These are phyloP conservation scores for Chaunax sp. DNA, from an alignment of 2,797 vertebrate species.

Conservation along the genomic window DNA sequence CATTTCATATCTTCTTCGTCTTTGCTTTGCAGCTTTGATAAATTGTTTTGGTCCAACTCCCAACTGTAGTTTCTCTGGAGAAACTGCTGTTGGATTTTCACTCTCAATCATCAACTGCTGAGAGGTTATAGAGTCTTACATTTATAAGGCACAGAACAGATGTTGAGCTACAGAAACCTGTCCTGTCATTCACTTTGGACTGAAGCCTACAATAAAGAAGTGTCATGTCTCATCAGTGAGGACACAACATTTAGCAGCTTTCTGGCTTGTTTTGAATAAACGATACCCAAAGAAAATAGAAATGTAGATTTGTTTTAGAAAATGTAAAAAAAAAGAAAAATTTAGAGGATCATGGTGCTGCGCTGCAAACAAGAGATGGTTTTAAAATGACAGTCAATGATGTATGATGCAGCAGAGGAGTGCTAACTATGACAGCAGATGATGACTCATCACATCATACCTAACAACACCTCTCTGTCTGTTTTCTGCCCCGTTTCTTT, in stretches of 20 bases:
- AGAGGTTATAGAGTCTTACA: conserved; percentile 47
- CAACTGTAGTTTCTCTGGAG: too few species aligned
- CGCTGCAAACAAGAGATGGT: conserved; percentile 27
- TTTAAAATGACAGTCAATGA: conserved; percentile 33
- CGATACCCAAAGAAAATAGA: too few species aligned
- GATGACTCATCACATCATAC: conserved; percentile 8
- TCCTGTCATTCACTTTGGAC: conserved; percentile 26
- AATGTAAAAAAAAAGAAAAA: conserved; percentile 25
- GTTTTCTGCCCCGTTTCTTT: neutral
- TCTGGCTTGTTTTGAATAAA: conserved; percentile 17
- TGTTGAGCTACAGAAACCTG: conserved; percentile 39
- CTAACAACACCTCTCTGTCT: conserved; percentile 14
- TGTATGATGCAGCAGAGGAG: conserved; percentile 11
- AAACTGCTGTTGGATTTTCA: conserved; percentile 44
- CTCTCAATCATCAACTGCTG: conserved; percentile 41
- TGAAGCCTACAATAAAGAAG: conserved; percentile 24
- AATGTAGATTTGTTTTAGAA: too few species aligned
- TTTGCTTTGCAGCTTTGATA: too few species aligned
- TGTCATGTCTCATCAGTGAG: conserved; percentile 9
- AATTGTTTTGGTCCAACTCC: too few species aligned
- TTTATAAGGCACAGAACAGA: conserved; percentile 32
- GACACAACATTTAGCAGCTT: conserved; percentile 9
- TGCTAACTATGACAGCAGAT: conserved; percentile 2
- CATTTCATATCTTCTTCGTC: too few species aligned
- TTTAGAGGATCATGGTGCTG: conserved; percentile 27